Evolutionary conservation across 2,888 invertebrate genomes (phyloP).

Genomic region (Chydorus sphaericus): DNA sequence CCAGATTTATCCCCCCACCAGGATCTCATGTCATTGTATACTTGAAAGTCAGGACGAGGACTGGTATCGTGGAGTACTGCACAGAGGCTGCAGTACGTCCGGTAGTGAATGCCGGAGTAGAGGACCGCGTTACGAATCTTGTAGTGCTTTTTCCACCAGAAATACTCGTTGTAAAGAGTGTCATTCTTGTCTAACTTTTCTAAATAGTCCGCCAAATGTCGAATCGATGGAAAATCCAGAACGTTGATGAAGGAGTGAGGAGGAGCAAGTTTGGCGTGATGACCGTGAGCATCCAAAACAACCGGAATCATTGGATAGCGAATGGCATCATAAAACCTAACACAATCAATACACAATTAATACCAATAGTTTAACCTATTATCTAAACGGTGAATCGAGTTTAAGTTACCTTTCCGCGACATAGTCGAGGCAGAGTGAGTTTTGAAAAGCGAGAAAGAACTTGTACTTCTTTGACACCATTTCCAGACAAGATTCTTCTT

Average conservation of each 20-base stretch:
- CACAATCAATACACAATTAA: no score
- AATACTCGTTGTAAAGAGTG: constrained; percentile 6
- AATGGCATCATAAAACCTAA: no score
- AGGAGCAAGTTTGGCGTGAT: constrained; percentile 10
- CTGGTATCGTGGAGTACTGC: no score
- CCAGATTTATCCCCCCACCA: no score
- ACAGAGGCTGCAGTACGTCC: no score
- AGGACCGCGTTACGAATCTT: no score
- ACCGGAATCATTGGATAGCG: constrained; percentile 9
- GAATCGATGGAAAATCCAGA: background rate
- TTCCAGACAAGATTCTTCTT: background rate
- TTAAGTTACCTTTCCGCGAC: constrained; percentile 9
- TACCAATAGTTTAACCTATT: no score
- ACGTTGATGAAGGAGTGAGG: constrained; percentile 13
- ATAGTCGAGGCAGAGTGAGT: constrained; percentile 11
- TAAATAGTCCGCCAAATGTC: constrained; percentile 4
- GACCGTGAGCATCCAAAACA: constrained; percentile 10
- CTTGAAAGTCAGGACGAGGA: no score
- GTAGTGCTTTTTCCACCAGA: constrained; percentile 12
- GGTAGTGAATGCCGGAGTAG: no score
- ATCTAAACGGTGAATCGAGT: no score
- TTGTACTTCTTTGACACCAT: constrained; percentile 11
- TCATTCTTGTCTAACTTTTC: constrained; percentile 2
- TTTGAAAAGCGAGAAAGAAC: constrained; percentile 14
- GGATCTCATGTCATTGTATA: no score